Evolutionary conservation across 53 echinoderm and acorn worm species (phyloP).

Genomic region (Actinopyga echinites): DNA sequence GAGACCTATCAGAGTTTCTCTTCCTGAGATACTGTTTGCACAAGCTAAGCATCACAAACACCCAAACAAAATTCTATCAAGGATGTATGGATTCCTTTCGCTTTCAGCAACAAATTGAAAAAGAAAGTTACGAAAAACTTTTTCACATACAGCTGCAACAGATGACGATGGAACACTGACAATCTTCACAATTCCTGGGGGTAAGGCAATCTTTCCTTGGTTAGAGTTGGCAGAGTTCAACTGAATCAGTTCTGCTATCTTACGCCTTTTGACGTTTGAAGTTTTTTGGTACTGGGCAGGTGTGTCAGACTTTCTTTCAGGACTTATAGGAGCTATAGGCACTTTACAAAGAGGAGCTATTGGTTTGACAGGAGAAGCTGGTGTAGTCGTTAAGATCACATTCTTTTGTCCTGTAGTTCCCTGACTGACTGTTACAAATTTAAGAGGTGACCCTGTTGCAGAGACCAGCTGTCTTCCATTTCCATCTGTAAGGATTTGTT

Average conservation of each 20-base stretch:
- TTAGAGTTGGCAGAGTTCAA: slow-evolving; percentile 22
- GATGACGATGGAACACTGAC: slow-evolving; percentile 18
- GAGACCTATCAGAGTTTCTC: too few species aligned
- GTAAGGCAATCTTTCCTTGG: slow-evolving; percentile 21
- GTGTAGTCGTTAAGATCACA: slow-evolving; percentile 52
- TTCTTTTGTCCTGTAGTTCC: slow-evolving; percentile 65
- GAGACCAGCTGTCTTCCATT: slow-evolving; percentile 56
- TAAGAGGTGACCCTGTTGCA: slow-evolving; percentile 79
- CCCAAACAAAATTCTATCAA: too few species aligned
- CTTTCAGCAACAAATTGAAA: too few species aligned
- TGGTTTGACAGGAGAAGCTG: slow-evolving; percentile 68
- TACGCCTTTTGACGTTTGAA: slow-evolving; percentile 9
- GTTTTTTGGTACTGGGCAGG: slow-evolving; percentile 11
- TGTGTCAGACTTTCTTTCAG: slow-evolving; percentile 43
- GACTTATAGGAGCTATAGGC: slow-evolving; percentile 70
- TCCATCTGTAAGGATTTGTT: slow-evolving; percentile 45
- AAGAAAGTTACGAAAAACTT: too few species aligned
- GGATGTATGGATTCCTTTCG: too few species aligned
- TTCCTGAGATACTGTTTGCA: too few species aligned
- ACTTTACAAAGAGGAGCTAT: slow-evolving; percentile 57
- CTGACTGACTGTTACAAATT: slow-evolving; percentile 83
- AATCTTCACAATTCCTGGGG: slow-evolving; percentile 33
- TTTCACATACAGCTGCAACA: neutral
- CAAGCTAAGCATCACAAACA: too few species aligned
- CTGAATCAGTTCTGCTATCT: slow-evolving; percentile 32